Evolutionary conservation across 2,888 invertebrate species (phyloP).

Genomic region (Eupeodes latifasciatus): DNA sequence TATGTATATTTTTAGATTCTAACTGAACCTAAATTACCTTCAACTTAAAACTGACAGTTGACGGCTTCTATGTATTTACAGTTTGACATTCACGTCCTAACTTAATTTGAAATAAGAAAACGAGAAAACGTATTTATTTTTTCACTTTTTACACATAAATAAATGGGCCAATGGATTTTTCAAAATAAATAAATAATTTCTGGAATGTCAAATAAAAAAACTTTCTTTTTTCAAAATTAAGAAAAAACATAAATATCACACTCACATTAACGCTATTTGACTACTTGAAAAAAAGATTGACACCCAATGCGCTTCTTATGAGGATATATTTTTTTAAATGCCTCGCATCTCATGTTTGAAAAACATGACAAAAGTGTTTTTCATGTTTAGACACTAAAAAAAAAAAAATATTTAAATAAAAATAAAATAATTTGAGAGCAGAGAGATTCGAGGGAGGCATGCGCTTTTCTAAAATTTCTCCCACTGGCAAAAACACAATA

Average conservation of each 20-base stretch:
- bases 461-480: slow-evolving; percentile 39
- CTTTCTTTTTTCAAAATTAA: background rate
- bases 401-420: slow-evolving; percentile 65
- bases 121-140: background rate
- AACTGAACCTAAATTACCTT: slow-evolving; percentile 34
- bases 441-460: slow-evolving; percentile 25
- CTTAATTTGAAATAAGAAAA: background rate
- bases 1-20: slow-evolving; percentile 20
- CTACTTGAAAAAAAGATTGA: background rate
- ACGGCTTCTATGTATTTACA: background rate
- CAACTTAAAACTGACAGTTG: slow-evolving; percentile 30
- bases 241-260: slow-evolving; percentile 4
- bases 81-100: background rate
- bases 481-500: background rate
- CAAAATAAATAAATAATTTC: slow-evolving; percentile 18
- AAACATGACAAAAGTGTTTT: slow-evolving; percentile 75
- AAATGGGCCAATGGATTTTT: slow-evolving; percentile 34
- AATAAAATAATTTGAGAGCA: slow-evolving; percentile 64
- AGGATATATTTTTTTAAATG: slow-evolving; percentile 51
- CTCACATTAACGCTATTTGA: slow-evolving; percentile 27
- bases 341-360: slow-evolving; percentile 68
- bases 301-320: slow-evolving; percentile 47
- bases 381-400: slow-evolving; percentile 72
- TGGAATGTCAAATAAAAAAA: slow-evolving; percentile 26
- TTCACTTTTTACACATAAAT: slow-evolving; percentile 1